Conservation (phyloP, 2,113 vertebrate genomes). For the Urocynchramus pylzowi region DNA sequence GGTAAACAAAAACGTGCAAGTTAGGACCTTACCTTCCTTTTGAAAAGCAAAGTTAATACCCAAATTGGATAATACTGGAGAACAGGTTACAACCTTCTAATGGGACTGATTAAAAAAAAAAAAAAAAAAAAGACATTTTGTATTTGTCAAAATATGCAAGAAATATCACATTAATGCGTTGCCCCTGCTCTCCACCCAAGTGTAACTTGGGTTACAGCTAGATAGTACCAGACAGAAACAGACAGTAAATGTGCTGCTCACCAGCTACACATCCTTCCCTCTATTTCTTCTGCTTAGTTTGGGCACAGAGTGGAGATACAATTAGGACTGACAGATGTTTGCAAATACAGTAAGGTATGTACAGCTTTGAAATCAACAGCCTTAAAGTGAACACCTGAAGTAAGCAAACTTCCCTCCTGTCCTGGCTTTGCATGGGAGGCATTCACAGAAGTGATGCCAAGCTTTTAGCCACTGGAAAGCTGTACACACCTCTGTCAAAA, state of each 20-base stretch:
- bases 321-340: background rate
- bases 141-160: background rate
- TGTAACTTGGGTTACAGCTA: no score
- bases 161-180: background rate
- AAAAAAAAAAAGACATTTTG: background rate
- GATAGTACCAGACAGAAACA: background rate
- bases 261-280: background rate
- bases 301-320: background rate
- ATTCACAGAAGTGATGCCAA: background rate
- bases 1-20: background rate
- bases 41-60: background rate
- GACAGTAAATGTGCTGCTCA: background rate
- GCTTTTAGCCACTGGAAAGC: background rate
- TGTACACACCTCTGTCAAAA: background rate
- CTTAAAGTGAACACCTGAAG: background rate
- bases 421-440: background rate
- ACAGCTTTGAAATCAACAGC: background rate
- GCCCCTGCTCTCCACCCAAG: no score
- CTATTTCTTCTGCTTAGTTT: background rate
- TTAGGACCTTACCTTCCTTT: background rate
- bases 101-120: background rate
- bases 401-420: background rate
- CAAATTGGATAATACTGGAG: background rate
- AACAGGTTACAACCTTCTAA: background rate
- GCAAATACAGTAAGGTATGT: background rate